phyloP scores from a whole-genome alignment of 2,113 vertebrate species.

The Antechinus flavipes region DNA sequence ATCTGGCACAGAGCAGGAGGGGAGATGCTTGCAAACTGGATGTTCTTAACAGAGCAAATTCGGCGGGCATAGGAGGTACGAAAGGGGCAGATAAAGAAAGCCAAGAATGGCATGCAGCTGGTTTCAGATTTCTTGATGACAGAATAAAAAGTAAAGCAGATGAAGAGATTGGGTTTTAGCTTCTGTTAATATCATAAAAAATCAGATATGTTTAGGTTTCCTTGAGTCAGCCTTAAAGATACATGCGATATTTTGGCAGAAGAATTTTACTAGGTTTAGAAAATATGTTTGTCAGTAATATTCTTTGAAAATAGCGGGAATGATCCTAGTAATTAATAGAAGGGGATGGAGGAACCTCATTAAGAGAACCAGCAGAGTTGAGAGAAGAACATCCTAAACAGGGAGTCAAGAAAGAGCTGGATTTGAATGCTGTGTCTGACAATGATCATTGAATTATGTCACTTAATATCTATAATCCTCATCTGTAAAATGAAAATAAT shows the following conservation, averaged over 20 bases:
- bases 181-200: conserved; percentile 5
- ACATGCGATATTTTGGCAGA: conserved; percentile 8
- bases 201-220: background rate
- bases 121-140: background rate
- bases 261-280: conserved; percentile 12
- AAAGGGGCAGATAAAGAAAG: background rate
- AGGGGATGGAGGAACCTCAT: background rate
- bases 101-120: background rate
- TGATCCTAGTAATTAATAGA: background rate
- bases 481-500: background rate
- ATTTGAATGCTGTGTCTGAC: background rate
- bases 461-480: background rate
- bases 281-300: conserved; percentile 24
- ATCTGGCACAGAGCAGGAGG: background rate
- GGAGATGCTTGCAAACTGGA: conserved; percentile 1
- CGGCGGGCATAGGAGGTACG: background rate
- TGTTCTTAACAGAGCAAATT: conserved; percentile 1
- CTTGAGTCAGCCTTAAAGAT: conserved; percentile 14
- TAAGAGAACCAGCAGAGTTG: background rate
- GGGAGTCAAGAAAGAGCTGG: background rate
- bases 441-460: background rate
- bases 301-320: conserved; percentile 23
- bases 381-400: background rate
- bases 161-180: background rate
- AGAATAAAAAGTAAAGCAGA: background rate